Base-by-base conservation (phyloP, 1,140 invertebrate species). In the Chironomus striatipennis region DNA sequence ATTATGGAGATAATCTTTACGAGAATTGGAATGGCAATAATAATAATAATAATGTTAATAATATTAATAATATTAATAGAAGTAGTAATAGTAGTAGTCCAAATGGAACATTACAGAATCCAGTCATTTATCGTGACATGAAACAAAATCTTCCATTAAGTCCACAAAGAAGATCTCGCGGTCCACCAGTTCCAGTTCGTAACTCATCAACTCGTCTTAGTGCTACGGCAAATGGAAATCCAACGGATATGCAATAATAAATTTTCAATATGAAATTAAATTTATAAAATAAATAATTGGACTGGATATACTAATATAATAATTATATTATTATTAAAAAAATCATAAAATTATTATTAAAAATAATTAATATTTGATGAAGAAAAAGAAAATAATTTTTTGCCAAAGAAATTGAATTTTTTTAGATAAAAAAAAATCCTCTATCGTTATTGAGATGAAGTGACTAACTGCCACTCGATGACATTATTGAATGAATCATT, bases 1-100 rank as follows among this genome's bases (percentile, higher is more conserved):
- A 95, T 78, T 95, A 95, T 77, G 93, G 93, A 0, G 77, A 78
- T 24, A 77, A 78, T 5, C 77, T 83, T 15, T 84, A 84, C 74
- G 83, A 83, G 76, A 84, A 84, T 76, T 77, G 81, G 0, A 24
- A 74, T 42, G 64, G 74, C 12, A 70, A 70, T 20, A 17, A n/a
- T 12, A 10, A 10, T 12, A 57, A 34, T 34, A 34, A 34, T 34
- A n/a, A n/a, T n/a, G n/a, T n/a, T n/a, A n/a, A 47, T 9, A 57
- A 57, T 15, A 47, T 8, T 15, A 47, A 8, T 15, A 57, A 57
- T n/a, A 15, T n/a, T 57, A 57, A 15, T n/a, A 57, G 47, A 12
- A 57, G 12, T 57, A 57, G 47, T 57, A 57, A 12, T 15, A 57
- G 12, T 15, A n/a, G 15, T n/a, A 57, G 47, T 57, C 12, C 73